Conservation (phyloP, 2,888 invertebrate species). For the Nomada fabriciana region DNA sequence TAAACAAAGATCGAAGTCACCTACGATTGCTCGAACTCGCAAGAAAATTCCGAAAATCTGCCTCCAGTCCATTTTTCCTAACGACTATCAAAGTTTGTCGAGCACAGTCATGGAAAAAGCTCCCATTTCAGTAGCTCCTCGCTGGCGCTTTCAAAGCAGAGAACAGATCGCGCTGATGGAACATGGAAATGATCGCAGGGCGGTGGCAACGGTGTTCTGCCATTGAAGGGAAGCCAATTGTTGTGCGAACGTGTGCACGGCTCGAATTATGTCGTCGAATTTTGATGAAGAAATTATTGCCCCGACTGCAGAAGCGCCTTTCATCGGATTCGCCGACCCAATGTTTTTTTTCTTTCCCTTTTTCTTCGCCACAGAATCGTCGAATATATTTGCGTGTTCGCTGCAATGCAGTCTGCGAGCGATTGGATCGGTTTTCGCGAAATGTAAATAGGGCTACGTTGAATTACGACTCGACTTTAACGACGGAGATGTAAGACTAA, state of each 20-base stretch:
- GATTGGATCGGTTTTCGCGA: neutral
- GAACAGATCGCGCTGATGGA: slow-evolving; percentile 32
- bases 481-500: neutral
- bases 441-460: slow-evolving; percentile 18
- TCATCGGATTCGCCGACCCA: slow-evolving; percentile 11
- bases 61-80: neutral
- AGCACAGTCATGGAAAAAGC: neutral
- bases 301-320: slow-evolving; percentile 11
- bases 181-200: slow-evolving; percentile 53
- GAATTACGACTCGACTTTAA: neutral
- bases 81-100: neutral
- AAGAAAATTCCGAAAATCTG: neutral
- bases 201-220: slow-evolving; percentile 35
- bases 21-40: neutral
- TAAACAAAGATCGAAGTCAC: too few species aligned
- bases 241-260: slow-evolving; percentile 37
- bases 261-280: slow-evolving; percentile 62
- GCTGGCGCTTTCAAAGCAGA: slow-evolving; percentile 15
- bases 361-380: slow-evolving; percentile 38
- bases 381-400: slow-evolving; percentile 39
- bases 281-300: slow-evolving; percentile 66
- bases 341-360: neutral
- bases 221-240: slow-evolving; percentile 59
- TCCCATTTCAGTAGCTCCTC: slow-evolving; percentile 10
- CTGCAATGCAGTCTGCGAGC: slow-evolving; percentile 11